Evolutionary conservation across 2,797 vertebrate species (phyloP).

Genomic region (Rhyacichthys aspro): DNA sequence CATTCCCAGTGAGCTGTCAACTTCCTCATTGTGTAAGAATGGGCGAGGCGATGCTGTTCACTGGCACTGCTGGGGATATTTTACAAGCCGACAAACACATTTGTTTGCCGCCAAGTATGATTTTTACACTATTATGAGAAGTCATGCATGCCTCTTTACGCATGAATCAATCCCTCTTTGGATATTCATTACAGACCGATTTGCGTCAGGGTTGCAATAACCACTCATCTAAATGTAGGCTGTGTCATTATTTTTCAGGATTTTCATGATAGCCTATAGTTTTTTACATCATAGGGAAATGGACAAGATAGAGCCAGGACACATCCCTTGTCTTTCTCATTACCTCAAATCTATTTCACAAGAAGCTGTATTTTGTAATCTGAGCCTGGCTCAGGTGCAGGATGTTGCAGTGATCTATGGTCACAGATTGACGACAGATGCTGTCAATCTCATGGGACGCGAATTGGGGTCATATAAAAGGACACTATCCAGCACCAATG

Average conservation of each 20-base stretch:
- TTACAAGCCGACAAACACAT: slow-evolving; percentile 11
- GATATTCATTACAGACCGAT: slow-evolving; percentile 23
- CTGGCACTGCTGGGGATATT: slow-evolving; percentile 9
- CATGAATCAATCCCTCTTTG: slow-evolving; percentile 1
- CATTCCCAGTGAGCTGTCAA: slow-evolving; percentile 67
- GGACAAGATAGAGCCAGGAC: too few relatives aligned
- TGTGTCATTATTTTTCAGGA: too few relatives aligned
- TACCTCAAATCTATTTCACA: not conserved
- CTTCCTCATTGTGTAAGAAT: slow-evolving; percentile 63
- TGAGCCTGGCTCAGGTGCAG: slow-evolving; percentile 78
- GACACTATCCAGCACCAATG: slow-evolving; percentile 47
- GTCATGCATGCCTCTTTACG: not conserved
- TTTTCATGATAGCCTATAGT: too few relatives aligned
- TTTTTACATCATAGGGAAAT: too few relatives aligned
- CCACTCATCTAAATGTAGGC: not conserved
- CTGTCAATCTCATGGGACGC: slow-evolving; percentile 57
- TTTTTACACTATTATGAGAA: not conserved
- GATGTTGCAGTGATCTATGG: slow-evolving; percentile 39
- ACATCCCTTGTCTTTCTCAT: not conserved
- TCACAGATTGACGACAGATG: slow-evolving; percentile 71
- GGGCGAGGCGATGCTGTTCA: slow-evolving; percentile 59
- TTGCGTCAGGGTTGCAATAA: slow-evolving; percentile 1
- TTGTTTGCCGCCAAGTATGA: not conserved
- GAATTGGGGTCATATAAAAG: slow-evolving; percentile 40
- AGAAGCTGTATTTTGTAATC: slow-evolving; percentile 32